A percentile compares a stretch with the other conserved stretches of the same genome.
phyloP scores from a whole-genome alignment of 2,888 invertebrate species.

The Laothoe populi region DNA sequence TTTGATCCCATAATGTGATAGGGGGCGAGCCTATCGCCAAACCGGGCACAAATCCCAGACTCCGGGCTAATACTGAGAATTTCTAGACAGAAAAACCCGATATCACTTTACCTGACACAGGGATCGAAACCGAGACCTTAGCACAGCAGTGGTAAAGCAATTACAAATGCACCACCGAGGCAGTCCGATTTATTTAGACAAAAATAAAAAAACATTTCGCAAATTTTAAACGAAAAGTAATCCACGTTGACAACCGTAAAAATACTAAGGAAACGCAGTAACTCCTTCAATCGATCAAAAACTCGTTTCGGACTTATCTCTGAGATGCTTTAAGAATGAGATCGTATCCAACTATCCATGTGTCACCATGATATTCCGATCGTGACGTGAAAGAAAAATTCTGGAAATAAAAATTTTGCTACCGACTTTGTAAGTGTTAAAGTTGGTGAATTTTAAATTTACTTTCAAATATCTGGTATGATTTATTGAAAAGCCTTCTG shows the following conservation, averaged over 20 bases:
- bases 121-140: too few species aligned
- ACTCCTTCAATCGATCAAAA: slow-evolving; percentile 15
- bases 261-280: background rate
- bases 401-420: background rate
- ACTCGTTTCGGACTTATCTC: slow-evolving; percentile 7
- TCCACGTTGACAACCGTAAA: too few species aligned
- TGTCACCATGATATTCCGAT: slow-evolving; percentile 11
- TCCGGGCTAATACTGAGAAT: too few species aligned
- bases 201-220: background rate
- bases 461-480: background rate
- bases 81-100: too few species aligned
- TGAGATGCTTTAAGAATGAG: slow-evolving; percentile 19
- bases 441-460: slow-evolving; percentile 16
- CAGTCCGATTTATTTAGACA: too few species aligned
- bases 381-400: slow-evolving; percentile 18
- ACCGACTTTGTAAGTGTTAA: slow-evolving; percentile 10
- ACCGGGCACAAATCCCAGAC: too few species aligned
- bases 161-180: too few species aligned
- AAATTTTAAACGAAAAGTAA: background rate
- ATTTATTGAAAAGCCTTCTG: slow-evolving; percentile 1
- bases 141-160: too few species aligned
- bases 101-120: too few species aligned
- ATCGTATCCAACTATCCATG: slow-evolving; percentile 19
- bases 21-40: too few species aligned
- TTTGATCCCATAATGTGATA: too few species aligned